Percentiles rank a stretch among this genome's conserved stretches.
Evolutionary conservation across 1,140 invertebrate species (phyloP).

Genomic region (Achroia grisella): DNA sequence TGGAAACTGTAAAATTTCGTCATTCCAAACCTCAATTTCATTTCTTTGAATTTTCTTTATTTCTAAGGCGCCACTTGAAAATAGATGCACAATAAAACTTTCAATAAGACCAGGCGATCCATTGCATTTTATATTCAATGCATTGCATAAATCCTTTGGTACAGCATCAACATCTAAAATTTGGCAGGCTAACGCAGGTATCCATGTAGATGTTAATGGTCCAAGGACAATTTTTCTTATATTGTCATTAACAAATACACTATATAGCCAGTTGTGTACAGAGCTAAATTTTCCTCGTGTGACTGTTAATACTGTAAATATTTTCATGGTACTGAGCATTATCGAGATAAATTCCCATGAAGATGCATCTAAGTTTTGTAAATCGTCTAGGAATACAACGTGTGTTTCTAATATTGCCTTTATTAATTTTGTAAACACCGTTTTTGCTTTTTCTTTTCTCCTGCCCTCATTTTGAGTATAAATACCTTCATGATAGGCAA

Average conservation of each 20-base stretch:
- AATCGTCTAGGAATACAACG: constrained; percentile 57
- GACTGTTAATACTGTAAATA: constrained; percentile 44
- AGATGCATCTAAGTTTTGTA: constrained; percentile 53
- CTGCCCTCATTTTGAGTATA: constrained; percentile 32
- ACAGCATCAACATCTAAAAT: constrained; percentile 64
- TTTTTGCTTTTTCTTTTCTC: constrained; percentile 47
- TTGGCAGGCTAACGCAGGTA: constrained; percentile 59
- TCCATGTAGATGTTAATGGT: constrained; percentile 37
- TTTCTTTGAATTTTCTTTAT: constrained; percentile 28
- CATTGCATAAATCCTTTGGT: constrained; percentile 53
- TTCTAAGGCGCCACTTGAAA: constrained; percentile 62
- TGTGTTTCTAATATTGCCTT: constrained; percentile 25
- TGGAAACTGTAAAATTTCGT: constrained; percentile 49
- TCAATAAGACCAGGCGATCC: constrained; percentile 61
- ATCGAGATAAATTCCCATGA: constrained; percentile 57
- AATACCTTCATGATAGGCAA: constrained; percentile 52
- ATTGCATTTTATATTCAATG: constrained; percentile 55
- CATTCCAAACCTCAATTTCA: constrained; percentile 27
- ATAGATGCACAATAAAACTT: constrained; percentile 62
- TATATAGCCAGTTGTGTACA: constrained; percentile 48
- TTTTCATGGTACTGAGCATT: constrained; percentile 39
- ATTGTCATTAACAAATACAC: constrained; percentile 40
- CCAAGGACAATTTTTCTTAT: constrained; percentile 53
- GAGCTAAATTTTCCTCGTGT: constrained; percentile 48
- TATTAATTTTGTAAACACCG: constrained; percentile 45